These are phyloP conservation scores for Chrysomela aeneicollis DNA, from an alignment of 2,888 invertebrate species.

Conservation along the genomic window DNA sequence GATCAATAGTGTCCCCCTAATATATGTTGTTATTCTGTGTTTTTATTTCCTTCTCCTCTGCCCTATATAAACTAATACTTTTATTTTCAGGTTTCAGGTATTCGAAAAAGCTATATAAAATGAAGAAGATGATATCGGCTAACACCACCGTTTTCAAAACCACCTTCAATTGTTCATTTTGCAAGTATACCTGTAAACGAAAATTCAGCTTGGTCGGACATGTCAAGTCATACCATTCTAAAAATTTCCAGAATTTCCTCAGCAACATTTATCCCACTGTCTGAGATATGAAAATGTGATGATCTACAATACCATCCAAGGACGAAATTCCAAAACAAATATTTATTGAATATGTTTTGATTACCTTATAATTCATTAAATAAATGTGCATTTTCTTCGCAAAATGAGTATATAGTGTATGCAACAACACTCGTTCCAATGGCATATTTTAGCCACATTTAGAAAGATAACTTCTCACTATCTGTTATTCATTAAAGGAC, in stretches of 20 bases:
- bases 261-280: constrained; percentile 32
- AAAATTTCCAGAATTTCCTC: constrained; percentile 31
- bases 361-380: no score
- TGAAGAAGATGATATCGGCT: constrained; percentile 1
- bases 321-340: no score
- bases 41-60: no score
- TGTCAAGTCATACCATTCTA: constrained; percentile 36
- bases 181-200: constrained; percentile 37
- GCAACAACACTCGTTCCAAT: no score
- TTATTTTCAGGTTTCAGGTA: constrained; percentile 9
- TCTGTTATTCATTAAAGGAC: no score
- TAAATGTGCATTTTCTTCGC: no score
- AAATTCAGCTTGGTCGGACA: constrained; percentile 37
- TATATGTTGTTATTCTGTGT: no score
- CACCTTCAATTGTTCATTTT: constrained; percentile 33
- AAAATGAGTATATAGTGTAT: no score
- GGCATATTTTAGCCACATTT: no score
- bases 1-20: no score
- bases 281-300: not conserved
- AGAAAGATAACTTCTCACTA: no score
- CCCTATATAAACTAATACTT: not conserved
- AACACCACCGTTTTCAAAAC: constrained; percentile 9
- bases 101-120: constrained; percentile 22
- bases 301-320: not conserved
- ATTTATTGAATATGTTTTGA: no score